phyloP scores from a whole-genome alignment of 2,888 invertebrate species.

The Campoplex nolae region DNA sequence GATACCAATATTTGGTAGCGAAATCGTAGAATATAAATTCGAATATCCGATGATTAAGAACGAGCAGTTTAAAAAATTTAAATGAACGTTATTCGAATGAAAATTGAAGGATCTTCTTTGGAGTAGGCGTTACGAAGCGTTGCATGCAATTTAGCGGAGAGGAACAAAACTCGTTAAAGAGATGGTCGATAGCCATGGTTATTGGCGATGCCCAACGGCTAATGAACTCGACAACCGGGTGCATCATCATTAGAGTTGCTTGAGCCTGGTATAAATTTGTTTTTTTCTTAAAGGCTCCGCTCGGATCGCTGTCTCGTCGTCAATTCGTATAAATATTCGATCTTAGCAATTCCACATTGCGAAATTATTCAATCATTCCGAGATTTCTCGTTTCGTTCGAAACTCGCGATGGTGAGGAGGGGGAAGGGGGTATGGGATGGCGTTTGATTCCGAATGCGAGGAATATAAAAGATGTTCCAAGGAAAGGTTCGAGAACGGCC shows the following conservation, averaged over 20 bases:
- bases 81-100: background rate
- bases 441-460: slow-evolving; percentile 33
- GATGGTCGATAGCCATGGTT: slow-evolving; percentile 14
- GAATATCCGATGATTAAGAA: background rate
- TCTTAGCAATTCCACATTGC: slow-evolving; percentile 30
- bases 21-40: background rate
- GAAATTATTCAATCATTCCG: slow-evolving; percentile 62
- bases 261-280: slow-evolving; percentile 19
- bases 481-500: slow-evolving; percentile 25
- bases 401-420: background rate
- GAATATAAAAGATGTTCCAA: slow-evolving; percentile 51
- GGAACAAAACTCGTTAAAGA: slow-evolving; percentile 33
- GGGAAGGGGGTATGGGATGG: background rate
- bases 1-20: background rate
- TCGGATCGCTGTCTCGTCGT: background rate
- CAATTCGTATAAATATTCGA: slow-evolving; percentile 37
- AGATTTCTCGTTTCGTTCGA: slow-evolving; percentile 31
- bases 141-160: slow-evolving; percentile 13
- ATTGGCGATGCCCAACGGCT: slow-evolving; percentile 28
- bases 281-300: slow-evolving; percentile 18
- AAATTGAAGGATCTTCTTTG: slow-evolving; percentile 17
- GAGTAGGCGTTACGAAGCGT: background rate
- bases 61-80: background rate
- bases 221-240: slow-evolving; percentile 57
- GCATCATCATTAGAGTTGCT: slow-evolving; percentile 48